phyloP scores from a whole-genome alignment of 2,888 invertebrate genomes.

The Branchipolynoe longqiensis region DNA sequence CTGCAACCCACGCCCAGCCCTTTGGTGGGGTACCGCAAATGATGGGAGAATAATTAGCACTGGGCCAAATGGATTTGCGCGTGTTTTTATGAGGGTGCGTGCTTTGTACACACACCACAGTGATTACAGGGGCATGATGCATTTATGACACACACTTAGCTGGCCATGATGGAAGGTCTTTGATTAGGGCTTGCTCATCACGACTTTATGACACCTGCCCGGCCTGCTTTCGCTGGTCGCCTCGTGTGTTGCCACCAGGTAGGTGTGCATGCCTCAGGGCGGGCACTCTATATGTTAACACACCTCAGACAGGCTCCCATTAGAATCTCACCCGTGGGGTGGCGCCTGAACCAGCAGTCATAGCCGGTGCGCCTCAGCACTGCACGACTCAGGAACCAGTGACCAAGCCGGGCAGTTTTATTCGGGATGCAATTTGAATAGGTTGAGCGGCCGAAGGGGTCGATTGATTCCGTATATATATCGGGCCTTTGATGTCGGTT shows the following conservation, averaged over 20 bases:
- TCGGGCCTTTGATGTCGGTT: no score
- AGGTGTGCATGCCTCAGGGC: not conserved
- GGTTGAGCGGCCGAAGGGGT: no score
- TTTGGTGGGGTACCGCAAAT: constrained; percentile 11
- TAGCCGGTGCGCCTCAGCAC: not conserved
- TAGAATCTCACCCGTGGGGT: constrained; percentile 16
- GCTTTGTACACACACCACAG: not conserved
- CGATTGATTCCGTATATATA: no score
- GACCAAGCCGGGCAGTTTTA: no score
- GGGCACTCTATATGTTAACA: no score
- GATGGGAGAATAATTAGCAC: constrained; percentile 28
- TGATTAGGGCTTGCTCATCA: constrained; percentile 23
- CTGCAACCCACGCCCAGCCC: not conserved
- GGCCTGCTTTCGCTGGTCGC: no score
- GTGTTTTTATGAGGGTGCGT: not conserved
- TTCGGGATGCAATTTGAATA: constrained; percentile 23
- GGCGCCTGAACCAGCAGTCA: not conserved
- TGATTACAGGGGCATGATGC: constrained; percentile 51
- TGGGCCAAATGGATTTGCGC: not conserved
- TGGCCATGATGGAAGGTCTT: constrained; percentile 22
- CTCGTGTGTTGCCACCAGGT: constrained; percentile 22
- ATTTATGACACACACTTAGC: constrained; percentile 28
- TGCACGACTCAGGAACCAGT: no score
- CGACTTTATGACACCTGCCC: constrained; percentile 39
- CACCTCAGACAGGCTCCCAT: constrained; percentile 1